phyloP scores from a whole-genome alignment of 1,140 invertebrate species.

The Epicauta chinensis region DNA sequence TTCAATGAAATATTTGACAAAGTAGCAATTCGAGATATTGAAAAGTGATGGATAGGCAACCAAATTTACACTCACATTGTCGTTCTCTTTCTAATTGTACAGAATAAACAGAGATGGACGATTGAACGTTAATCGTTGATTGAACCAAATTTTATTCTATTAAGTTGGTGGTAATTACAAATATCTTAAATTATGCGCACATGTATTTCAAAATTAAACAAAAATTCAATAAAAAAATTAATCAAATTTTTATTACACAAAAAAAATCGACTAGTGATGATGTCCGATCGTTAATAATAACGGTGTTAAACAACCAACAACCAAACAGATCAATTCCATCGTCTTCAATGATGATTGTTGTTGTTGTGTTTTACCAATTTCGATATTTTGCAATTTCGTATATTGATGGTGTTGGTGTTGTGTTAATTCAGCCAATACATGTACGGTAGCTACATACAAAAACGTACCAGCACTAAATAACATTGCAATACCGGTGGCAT shows the following conservation, averaged over 20 bases:
- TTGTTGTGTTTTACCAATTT: slow-evolving; percentile 37
- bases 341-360: slow-evolving; percentile 43
- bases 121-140: too few species aligned
- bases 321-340: slow-evolving; percentile 74
- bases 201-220: too few species aligned
- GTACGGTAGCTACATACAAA: slow-evolving; percentile 96
- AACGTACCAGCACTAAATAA: slow-evolving; percentile 98
- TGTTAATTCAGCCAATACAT: slow-evolving; percentile 91
- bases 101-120: too few species aligned
- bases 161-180: too few species aligned
- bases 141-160: too few species aligned
- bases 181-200: too few species aligned
- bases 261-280: slow-evolving; percentile 56
- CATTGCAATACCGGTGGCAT: slow-evolving; percentile 90
- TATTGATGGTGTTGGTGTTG: slow-evolving; percentile 47
- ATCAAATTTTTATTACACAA: background rate
- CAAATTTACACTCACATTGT: too few species aligned
- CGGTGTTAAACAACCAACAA: slow-evolving; percentile 80
- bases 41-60: too few species aligned
- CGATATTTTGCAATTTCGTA: slow-evolving; percentile 34
- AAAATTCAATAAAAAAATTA: background rate
- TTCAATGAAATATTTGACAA: too few species aligned
- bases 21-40: too few species aligned
- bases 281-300: slow-evolving; percentile 85
- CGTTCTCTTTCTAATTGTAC: too few species aligned